Base-by-base conservation (phyloP, 2,113 vertebrate species). In the Anarhynchus alexandrinus region DNA sequence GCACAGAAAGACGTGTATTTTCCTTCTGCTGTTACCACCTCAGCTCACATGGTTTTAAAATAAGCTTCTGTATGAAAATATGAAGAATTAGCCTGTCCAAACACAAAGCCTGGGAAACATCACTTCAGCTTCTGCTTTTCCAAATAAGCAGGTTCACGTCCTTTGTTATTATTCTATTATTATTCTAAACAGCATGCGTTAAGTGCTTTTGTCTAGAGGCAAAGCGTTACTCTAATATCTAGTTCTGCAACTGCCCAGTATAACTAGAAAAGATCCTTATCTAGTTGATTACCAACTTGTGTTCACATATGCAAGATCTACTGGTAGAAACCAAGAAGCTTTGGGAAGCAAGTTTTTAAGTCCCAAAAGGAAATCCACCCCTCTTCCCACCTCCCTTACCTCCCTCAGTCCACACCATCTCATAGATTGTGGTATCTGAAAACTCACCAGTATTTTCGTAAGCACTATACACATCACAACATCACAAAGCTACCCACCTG, bases 51-150 rank as follows among this genome's bases (percentile, higher is more conserved):
- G 1, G 34, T 15, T 86, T 95, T 49, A 49, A 30, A 96, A 16
- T n/a, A 78, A 83, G 26, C 58, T 90, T 83, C 82, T 49, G 16
- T 72, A 65, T 17, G 45, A 79, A 88, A 90, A 22, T 11, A 72
- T 6, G 36, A 58, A 58, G 88, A 93, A 93, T 88, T 54, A 86
- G 80, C 59, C 76, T 51, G 42, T 86, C 83, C 80, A 92, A 96
- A 96, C 77, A 93, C 58, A 86, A 86, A 90, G 82, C 86, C 88
- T 95, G 93, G 80, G 91, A 96, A 95, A 88, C 51, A 32, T 54
- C 86, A 42, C 74, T 88, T 59, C 88, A 92, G 80, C 69, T 58
- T 54, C 91, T 88, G 80, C 76, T 65, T 77, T 72, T 91, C 80
- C 59, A 94, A 78, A 73, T 59, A 67, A 90, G 71, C 71, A 86